A percentile compares a stretch with the other conserved stretches of the same genome.
Evolutionary conservation across 2,113 vertebrate species (phyloP).

Genomic region (Odontesthes bonariensis): DNA sequence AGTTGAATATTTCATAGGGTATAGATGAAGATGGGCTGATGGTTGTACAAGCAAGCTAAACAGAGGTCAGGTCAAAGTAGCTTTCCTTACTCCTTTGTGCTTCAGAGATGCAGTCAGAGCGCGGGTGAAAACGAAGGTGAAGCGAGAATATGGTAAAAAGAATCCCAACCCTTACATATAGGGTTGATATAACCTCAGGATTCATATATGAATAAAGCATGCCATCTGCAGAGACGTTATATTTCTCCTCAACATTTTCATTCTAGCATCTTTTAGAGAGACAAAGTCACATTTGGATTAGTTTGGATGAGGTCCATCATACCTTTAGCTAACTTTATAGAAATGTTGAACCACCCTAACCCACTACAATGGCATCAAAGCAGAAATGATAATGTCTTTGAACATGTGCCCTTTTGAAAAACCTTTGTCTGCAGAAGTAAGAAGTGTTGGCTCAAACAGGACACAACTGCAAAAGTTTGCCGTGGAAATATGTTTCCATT

Average conservation of each 20-base stretch:
- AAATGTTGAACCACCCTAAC: too few relatives aligned
- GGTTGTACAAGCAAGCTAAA: constrained; percentile 27
- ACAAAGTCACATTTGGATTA: background rate
- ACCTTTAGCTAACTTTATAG: background rate
- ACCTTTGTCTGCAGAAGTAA: constrained; percentile 46
- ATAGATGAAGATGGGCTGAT: constrained; percentile 46
- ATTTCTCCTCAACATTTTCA: background rate
- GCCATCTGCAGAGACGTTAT: background rate
- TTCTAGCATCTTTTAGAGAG: too few relatives aligned
- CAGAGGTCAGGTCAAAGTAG: constrained; percentile 49
- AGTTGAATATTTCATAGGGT: constrained; percentile 68
- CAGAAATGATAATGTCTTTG: constrained; percentile 15
- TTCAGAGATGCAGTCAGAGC: constrained; percentile 3
- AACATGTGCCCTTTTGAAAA: constrained; percentile 26
- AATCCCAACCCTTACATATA: constrained; percentile 26
- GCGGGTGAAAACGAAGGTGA: constrained; percentile 12
- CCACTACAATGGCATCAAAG: background rate
- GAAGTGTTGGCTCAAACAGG: constrained; percentile 52
- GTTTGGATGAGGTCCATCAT: background rate
- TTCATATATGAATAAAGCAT: constrained; percentile 37
- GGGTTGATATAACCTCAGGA: constrained; percentile 6
- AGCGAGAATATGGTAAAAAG: constrained; percentile 11
- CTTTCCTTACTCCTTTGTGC: constrained; percentile 9
- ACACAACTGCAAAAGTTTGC: constrained; percentile 60
- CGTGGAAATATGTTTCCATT: constrained; percentile 68